Evolutionary conservation across 64 coral and sea anemone genomes (phyloP), one percentile per base, ranked within the genome.

Genomic region (Catalaphyllia jardinei): DNA sequence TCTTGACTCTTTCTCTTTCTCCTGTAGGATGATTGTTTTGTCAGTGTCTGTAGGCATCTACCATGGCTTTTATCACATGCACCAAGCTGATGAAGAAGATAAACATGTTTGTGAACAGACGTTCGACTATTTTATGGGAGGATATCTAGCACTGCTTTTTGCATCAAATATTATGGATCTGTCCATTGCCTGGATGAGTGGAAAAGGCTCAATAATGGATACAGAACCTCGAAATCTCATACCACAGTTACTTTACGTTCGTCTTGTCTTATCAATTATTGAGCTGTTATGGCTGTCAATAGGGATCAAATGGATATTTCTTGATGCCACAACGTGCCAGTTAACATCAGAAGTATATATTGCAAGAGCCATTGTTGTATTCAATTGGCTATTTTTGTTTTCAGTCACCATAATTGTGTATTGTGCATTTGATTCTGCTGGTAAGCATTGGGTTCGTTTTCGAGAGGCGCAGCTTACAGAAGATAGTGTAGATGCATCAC

Each of bases 361-460:
- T 71, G 86, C 93, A 65, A 93, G 83, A 27, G 94, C 93, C 46
- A 59, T 99, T 22, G 94, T 99, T 49, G 85, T 99, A 8, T 99
- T 99, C 38, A 99, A 95, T 55, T 99, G 96, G 96, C 85, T 94
- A 57, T 99, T 99, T 77, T 52, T 99, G 73, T 93, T 99, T 91
- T 77, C 93, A 62, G 94, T 93, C 35, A 73, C 89, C 0, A 19
- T 95, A 33, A 93, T 99, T 73, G 22, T 95, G 8, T 77, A 91
- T 62, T 99, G 96, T 86, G 72, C 88, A n/a, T 99, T 99, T 86
- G 96, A 99, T 86, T 95, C 93, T 75, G 96, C 96, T 75, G 96
- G 96, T 29, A 89, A 76, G 69, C 82, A 72, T 42, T 99, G 96
- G 96, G 92, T 99, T 63, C 52, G 86, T 50, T 90, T 95, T 76